These are phyloP conservation scores for Fukomys damarensis DNA, from an alignment of 2,113 vertebrate species.

Conservation along the genomic window DNA sequence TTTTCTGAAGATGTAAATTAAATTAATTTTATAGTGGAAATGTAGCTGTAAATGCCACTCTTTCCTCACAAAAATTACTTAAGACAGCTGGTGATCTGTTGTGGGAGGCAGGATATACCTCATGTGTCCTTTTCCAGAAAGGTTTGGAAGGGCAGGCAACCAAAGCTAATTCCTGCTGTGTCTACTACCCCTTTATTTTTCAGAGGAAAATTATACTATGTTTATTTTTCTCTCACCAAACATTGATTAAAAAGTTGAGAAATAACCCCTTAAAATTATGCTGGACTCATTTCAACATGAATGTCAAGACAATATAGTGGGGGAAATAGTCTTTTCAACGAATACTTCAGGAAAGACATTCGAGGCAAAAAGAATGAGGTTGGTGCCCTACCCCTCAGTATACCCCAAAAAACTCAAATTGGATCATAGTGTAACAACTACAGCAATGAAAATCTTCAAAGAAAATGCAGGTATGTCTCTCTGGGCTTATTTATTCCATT, in stretches of 20 bases:
- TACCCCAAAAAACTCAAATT: neutral
- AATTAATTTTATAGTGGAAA: neutral
- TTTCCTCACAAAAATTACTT: slow-evolving; percentile 32
- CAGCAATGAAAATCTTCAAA: slow-evolving; percentile 36
- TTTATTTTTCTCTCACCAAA: neutral
- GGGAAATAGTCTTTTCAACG: neutral
- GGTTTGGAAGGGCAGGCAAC: neutral
- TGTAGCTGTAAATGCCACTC: neutral
- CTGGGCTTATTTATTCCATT: neutral
- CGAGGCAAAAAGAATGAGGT: neutral
- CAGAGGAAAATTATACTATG: neutral
- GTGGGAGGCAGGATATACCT: neutral
- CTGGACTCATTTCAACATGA: neutral
- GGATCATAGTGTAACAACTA: neutral
- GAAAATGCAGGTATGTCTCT: neutral
- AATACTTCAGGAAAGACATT: neutral
- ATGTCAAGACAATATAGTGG: neutral
- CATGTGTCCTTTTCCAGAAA: neutral
- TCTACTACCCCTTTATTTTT: neutral
- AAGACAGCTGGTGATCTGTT: neutral
- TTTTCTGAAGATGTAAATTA: slow-evolving; percentile 37
- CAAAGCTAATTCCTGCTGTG: neutral
- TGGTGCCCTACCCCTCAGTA: neutral
- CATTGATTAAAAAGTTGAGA: slow-evolving; percentile 1
- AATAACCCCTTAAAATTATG: slow-evolving; percentile 1